Evolutionary conservation across 2,797 vertebrate genomes (phyloP), one percentile per base, ranked within the genome.

Genomic region (Limnodromus scolopaceus): DNA sequence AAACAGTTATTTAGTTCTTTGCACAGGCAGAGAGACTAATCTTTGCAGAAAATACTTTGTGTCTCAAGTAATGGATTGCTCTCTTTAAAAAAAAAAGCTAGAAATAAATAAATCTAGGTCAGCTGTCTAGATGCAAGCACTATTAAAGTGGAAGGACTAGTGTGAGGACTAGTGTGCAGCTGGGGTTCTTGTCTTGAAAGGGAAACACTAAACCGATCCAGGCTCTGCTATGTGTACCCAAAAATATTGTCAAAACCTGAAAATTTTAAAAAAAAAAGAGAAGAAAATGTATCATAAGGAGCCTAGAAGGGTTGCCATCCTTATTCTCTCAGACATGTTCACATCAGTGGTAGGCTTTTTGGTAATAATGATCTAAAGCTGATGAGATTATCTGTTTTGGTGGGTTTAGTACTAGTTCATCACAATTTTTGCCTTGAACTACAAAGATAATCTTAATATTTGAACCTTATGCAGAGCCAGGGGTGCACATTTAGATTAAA

Each of bases 391-490:
- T 95, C 53, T 80, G 9, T 87, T 65, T 87, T 74, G 81, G 49
- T 83, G 61, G 94, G 84, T 95, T 87, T 69, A 80, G 48, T 64
- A 70, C 36, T 80, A 66, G n/a, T 48, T 51, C 12, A 65, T 89
- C 65, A 79, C 68, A 91, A 43, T 51, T 68, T 82, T 84, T 78
- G 32, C 84, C 75, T 93, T 84, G 61, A 95, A 85, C 92, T 96
- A 57, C 72, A 84, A 95, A 97, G 45, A 84, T 75, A 94, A 72
- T 72, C 55, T 94, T 95, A 89, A 92, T 87, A 88, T 89, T 93
- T 75, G 51, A 96, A 79, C 48, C 20, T 79, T 86, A 5, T 55
- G 55, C 41, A 74, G 81, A 89, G 39, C 54, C 72, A 89, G 3
- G 25, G 54, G 3, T 90, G 36, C 32, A 77, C 14, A 36, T 58